Base-by-base conservation (phyloP, 37 sponge, comb jelly and placozoan genomes). In the Ianthella basta region DNA sequence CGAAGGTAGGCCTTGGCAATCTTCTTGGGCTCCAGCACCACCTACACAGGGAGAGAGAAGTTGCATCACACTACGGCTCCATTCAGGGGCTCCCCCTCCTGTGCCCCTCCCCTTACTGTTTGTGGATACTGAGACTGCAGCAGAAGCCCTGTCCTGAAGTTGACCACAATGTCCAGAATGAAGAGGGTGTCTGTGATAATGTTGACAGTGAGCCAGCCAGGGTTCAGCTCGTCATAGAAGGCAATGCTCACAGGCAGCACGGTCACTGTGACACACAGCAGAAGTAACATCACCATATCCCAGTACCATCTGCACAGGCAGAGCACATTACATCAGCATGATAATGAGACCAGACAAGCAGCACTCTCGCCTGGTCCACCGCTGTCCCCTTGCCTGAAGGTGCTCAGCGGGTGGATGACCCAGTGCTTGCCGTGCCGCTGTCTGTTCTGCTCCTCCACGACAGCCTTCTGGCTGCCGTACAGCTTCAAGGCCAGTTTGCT, bases 181-280 rank as follows among this genome's bases (percentile, higher is more conserved):
- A 88, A 88, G 55, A 88, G 79, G 25, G 60, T 70, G 59, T 88
- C 88, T 32, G 84, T 85, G n/a, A 88, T 15, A 35, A 65, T 57
- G 60, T 88, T 82, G 39, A 88, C 38, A 40, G 82, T 55, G 19
- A 82, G 39, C 88, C 88, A 88, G 29, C 41, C 86, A 21, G 86
- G 79, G 35, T 85, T 41, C 65, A 85, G n/a, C 79, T 85, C 59
- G 27, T 78, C 34, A 65, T 83, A 88, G 88, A 83, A 88, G 23
- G 88, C 88, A 2, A 88, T 88, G 79, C 83, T 83, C 41, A 88
- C 56, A 4, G 88, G 88, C 78, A 88, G 84, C 23, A 66, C 56
- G 0, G 60, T 73, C 79, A 88, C 83, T 2, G 83, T 88, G 60
- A 83, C 61, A 23, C 74, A 21, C 65, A 88, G 64, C 55, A 88